Percentiles rank a stretch among this genome's conserved stretches.
Evolutionary conservation across 2,797 vertebrate species (phyloP).

Genomic region (Cichlasoma orientale): DNA sequence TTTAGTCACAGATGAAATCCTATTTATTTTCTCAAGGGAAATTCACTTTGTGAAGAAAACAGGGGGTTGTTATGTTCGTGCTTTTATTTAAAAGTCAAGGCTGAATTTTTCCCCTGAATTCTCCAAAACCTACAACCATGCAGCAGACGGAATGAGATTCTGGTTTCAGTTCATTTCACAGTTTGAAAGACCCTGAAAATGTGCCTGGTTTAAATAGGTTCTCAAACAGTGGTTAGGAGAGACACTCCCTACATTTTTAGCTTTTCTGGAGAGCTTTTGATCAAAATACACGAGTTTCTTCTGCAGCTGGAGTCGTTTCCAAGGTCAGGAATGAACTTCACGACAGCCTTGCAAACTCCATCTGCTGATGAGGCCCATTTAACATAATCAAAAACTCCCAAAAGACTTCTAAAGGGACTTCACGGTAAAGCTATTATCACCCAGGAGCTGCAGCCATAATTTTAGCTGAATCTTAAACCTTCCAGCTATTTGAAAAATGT

Average conservation of each 20-base stretch:
- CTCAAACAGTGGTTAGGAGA: not conserved
- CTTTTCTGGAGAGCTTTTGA: not conserved
- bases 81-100: not conserved
- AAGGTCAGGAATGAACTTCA: not conserved
- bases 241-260: not conserved
- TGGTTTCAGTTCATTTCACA: slow-evolving; percentile 1
- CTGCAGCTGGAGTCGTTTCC: not conserved
- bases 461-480: not conserved
- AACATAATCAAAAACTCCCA: not conserved
- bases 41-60: not conserved
- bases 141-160: not conserved
- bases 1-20: slow-evolving; percentile 10
- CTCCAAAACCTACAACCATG: not conserved
- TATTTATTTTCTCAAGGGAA: slow-evolving; percentile 39
- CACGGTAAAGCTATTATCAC: not conserved
- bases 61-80: not conserved
- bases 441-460: not conserved
- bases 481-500: not conserved
- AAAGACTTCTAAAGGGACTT: not conserved
- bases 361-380: not conserved
- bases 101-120: not conserved
- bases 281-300: not conserved
- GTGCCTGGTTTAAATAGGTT: not conserved
- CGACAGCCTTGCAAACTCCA: not conserved
- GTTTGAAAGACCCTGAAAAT: not conserved